A percentile compares a stretch with the other conserved stretches of the same genome.
Conservation (phyloP, 92 coral and sea anemone species). For the Palythoa grandis region DNA sequence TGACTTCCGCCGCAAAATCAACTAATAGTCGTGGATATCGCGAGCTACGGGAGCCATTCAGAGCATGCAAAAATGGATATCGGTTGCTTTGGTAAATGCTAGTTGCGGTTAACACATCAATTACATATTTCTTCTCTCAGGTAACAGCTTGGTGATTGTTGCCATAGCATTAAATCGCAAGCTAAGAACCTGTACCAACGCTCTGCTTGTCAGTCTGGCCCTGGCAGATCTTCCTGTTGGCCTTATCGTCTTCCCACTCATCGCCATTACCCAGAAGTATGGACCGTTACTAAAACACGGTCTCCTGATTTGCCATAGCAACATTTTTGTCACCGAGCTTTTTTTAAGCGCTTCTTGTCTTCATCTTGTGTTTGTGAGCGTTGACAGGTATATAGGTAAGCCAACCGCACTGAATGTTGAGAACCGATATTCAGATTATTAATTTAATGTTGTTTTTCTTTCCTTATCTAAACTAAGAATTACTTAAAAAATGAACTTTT, state of each 20-base stretch:
- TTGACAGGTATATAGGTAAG: conserved; percentile 83
- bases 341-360: conserved; percentile 85
- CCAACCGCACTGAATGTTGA: neutral
- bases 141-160: conserved; percentile 71
- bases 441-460: too few species aligned
- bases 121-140: conserved; percentile 27
- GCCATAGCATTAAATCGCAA: conserved; percentile 67
- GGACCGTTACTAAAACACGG: conserved; percentile 74
- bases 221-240: conserved; percentile 89
- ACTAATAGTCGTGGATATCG: too few species aligned
- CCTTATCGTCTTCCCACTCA: conserved; percentile 72
- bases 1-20: too few species aligned
- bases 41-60: too few species aligned
- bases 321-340: conserved; percentile 73
- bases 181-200: conserved; percentile 76
- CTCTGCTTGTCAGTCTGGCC: conserved; percentile 75
- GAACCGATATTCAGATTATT: too few species aligned
- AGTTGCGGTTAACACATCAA: too few species aligned
- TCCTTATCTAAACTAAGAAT: too few species aligned
- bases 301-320: conserved; percentile 66
- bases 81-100: too few species aligned
- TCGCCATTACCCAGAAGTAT: conserved; percentile 71
- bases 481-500: too few species aligned
- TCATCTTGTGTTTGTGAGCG: conserved; percentile 79
- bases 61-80: too few species aligned